Conservation (phyloP, 2,113 vertebrate species). For the Pterophyllum scalare region DNA sequence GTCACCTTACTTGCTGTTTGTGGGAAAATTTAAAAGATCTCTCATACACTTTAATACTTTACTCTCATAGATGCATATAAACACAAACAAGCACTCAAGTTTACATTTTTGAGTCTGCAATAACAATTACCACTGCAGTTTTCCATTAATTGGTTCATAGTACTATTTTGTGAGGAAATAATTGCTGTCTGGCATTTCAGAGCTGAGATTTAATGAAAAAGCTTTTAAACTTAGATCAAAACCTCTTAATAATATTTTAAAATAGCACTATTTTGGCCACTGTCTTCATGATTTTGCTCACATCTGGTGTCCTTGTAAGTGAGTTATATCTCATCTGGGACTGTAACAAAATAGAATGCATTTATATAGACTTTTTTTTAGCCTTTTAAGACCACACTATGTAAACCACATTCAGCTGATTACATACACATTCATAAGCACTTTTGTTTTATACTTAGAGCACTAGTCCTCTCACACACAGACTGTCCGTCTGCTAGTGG, state of each 20-base stretch:
- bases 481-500: no score
- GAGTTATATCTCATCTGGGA: constrained; percentile 34
- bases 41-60: constrained; percentile 32
- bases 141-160: constrained; percentile 29
- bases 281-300: constrained; percentile 18
- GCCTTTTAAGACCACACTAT: neutral
- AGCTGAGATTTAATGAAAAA: constrained; percentile 45
- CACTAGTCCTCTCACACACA: neutral
- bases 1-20: constrained; percentile 73
- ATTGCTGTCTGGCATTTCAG: constrained; percentile 30
- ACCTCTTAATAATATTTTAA: constrained; percentile 45
- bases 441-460: neutral
- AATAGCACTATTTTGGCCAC: constrained; percentile 24
- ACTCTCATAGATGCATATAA: neutral
- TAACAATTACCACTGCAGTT: constrained; percentile 11
- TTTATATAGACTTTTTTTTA: neutral
- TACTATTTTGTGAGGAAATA: constrained; percentile 13
- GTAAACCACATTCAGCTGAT: neutral
- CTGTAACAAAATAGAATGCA: neutral
- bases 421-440: neutral
- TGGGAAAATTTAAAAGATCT: constrained; percentile 40
- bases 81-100: constrained; percentile 32
- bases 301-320: constrained; percentile 37
- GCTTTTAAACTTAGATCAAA: constrained; percentile 59
- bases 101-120: constrained; percentile 1